phyloP scores from a whole-genome alignment of 2,113 vertebrate genomes.

The Hemiprocne comata region DNA sequence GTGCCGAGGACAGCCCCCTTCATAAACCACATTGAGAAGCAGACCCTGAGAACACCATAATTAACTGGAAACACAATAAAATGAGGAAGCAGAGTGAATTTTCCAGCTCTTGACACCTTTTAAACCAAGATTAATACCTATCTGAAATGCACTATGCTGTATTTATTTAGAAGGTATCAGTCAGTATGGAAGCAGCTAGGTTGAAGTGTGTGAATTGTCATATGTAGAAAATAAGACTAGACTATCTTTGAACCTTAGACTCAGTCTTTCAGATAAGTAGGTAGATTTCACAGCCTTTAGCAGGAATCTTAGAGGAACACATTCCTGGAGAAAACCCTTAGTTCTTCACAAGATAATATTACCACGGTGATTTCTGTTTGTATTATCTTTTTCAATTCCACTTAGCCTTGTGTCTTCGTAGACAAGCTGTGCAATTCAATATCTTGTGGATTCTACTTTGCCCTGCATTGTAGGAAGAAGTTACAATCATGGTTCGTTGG shows the following conservation, averaged over 20 bases:
- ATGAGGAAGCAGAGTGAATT: neutral
- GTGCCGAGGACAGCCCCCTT: neutral
- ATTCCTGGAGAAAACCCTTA: neutral
- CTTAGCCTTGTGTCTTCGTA: neutral
- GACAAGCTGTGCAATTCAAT: neutral
- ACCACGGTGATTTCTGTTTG: neutral
- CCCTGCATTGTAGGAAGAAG: neutral
- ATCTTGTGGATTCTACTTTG: neutral
- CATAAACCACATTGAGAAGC: neutral
- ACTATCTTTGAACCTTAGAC: neutral
- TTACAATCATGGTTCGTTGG: neutral
- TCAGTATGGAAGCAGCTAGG: neutral
- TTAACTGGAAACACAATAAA: neutral
- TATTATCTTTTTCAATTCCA: neutral
- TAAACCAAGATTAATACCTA: neutral
- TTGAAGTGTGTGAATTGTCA: neutral
- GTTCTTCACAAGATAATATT: neutral
- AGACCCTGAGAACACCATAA: neutral
- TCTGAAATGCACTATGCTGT: neutral
- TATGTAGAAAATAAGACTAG: neutral
- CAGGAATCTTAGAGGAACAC: neutral
- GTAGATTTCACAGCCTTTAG: neutral
- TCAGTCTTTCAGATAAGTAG: neutral
- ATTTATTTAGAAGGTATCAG: neutral
- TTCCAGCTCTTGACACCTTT: neutral